Evolutionary conservation across 2,888 invertebrate species (phyloP).

Genomic region (Eupelmus urozonus): DNA sequence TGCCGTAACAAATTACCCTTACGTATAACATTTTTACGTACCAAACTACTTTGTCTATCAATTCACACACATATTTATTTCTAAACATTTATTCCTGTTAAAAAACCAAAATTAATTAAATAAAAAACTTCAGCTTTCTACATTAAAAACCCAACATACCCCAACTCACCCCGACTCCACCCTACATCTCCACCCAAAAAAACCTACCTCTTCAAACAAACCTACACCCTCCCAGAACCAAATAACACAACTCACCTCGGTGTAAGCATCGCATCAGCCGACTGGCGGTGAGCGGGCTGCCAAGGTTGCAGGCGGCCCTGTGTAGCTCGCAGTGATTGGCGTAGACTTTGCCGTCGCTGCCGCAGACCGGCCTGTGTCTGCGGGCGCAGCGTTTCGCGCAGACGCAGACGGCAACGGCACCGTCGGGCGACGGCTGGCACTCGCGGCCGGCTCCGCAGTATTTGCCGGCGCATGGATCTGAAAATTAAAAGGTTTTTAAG

Average conservation of each 20-base stretch:
- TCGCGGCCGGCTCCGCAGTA: conserved; percentile 84
- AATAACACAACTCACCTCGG: conserved; percentile 61
- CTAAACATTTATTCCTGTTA: too few species aligned
- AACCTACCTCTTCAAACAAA: neutral
- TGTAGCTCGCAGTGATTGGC: conserved; percentile 85
- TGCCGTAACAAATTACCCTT: too few species aligned
- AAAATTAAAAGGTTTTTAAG: too few species aligned
- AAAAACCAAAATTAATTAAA: too few species aligned
- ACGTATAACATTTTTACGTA: too few species aligned
- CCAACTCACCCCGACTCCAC: too few species aligned
- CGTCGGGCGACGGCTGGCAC: conserved; percentile 79
- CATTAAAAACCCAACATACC: too few species aligned
- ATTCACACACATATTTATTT: too few species aligned
- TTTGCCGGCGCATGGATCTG: conserved; percentile 82
- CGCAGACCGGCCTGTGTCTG: conserved; percentile 82
- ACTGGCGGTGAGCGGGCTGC: conserved; percentile 78
- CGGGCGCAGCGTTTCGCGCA: conserved; percentile 81
- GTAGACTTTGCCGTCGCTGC: conserved; percentile 83
- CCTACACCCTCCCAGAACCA: too few species aligned
- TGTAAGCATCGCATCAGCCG: conserved; percentile 72
- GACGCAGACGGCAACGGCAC: conserved; percentile 80
- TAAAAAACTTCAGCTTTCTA: too few species aligned
- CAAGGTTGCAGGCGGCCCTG: conserved; percentile 81
- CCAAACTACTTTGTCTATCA: too few species aligned
- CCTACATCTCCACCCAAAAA: too few species aligned